Conservation (phyloP, 2,113 vertebrate genomes). For the Daphoenositta chrysoptera region DNA sequence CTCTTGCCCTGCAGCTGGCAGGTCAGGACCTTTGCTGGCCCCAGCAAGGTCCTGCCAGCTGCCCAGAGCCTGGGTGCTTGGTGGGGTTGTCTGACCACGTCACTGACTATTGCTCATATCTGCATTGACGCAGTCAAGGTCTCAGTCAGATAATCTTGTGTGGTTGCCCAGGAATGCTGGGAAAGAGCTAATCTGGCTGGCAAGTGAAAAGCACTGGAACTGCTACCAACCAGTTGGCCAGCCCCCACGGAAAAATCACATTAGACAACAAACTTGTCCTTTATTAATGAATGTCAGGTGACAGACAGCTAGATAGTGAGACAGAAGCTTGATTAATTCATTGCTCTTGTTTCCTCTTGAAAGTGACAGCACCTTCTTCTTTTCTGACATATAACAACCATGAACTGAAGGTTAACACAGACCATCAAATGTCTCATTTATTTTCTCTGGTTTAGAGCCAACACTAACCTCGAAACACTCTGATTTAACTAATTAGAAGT, state of each 20-base stretch:
- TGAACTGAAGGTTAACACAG: neutral
- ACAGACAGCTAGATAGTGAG: neutral
- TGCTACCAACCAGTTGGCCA: neutral
- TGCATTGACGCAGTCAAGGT: neutral
- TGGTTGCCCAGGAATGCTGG: neutral
- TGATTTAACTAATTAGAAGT: neutral
- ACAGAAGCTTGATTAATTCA: neutral
- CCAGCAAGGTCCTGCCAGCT: neutral
- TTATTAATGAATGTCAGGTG: neutral
- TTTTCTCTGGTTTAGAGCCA: neutral
- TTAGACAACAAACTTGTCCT: neutral
- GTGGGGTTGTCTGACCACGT: neutral
- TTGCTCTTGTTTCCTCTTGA: neutral
- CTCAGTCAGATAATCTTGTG: neutral
- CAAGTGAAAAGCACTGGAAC: neutral
- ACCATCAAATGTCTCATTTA: neutral
- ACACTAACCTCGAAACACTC: neutral
- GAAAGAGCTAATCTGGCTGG: neutral
- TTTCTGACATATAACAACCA: neutral
- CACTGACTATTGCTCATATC: fast-evolving
- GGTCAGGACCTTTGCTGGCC: neutral
- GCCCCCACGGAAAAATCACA: neutral
- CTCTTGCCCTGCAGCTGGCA: neutral
- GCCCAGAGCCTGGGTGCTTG: neutral
- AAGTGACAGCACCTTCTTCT: neutral